A percentile compares a stretch with the other conserved stretches of the same genome.
These are phyloP conservation scores for Chionomys nivalis DNA, from an alignment of 2,113 vertebrate species.

Conservation along the genomic window DNA sequence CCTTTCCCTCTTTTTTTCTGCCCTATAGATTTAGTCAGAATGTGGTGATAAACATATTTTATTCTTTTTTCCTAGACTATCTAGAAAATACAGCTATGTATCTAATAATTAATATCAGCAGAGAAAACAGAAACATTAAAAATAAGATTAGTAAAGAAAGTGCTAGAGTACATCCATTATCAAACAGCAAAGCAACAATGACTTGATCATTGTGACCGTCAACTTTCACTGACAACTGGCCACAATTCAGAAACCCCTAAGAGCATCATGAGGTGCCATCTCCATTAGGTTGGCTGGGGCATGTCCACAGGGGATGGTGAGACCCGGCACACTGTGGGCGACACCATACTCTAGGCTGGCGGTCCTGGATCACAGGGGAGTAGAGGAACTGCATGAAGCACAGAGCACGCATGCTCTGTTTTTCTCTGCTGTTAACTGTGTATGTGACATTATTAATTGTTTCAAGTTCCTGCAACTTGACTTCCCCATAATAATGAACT, in stretches of 20 bases:
- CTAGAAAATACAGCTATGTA: background rate
- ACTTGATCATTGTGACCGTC: background rate
- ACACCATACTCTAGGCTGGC: background rate
- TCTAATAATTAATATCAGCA: background rate
- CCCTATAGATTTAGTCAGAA: background rate
- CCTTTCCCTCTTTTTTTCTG: background rate
- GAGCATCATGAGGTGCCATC: background rate
- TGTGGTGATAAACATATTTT: constrained; percentile 5
- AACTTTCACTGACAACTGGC: background rate
- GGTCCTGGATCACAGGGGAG: no score
- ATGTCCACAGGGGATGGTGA: background rate
- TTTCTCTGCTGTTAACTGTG: background rate
- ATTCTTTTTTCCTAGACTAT: constrained; percentile 43
- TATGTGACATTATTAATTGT: background rate
- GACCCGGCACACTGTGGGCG: background rate
- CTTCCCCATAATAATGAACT: background rate
- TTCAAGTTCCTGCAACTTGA: background rate
- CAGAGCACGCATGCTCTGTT: background rate
- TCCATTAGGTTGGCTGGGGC: background rate
- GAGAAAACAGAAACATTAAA: constrained; percentile 29
- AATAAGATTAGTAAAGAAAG: constrained; percentile 35
- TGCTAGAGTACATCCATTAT: constrained; percentile 24
- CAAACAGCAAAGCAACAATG: constrained; percentile 21
- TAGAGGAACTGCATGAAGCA: background rate
- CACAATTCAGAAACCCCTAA: background rate